Base-by-base conservation (phyloP, 2,113 vertebrate genomes). In the Nyctereutes procyonoides region DNA sequence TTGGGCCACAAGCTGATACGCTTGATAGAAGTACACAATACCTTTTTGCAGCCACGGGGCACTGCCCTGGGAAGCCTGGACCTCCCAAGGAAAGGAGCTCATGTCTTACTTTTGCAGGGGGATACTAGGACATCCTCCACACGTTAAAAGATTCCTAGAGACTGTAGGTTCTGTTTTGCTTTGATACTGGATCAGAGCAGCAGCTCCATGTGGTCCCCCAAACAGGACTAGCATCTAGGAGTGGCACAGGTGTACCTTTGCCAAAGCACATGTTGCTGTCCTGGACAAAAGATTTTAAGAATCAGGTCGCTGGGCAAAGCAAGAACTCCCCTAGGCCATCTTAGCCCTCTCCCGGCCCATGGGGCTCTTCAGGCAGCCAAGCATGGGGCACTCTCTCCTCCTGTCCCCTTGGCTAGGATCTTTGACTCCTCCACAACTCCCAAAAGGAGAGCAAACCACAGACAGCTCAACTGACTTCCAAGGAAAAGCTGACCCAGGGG, bases 401-500 rank as follows among this genome's bases (percentile, higher is more conserved):
- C n/a, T 8, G 10, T 67, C 53, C 65, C 67, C 19, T 35, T 83
- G 77, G 38, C 51, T 53, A 84, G 85, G 51, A 88, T 65, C 35
- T 79, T 51, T 69, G 88, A 88, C 53, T 92, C 30, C 76, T 79
- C 58, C 80, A n/a, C 48, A 53, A 81, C 8, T 19, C 82, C 65
- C 32, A 8, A 79, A 81, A 79, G 81, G n/a, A 67, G 5, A 55
- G 4, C 53, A 81, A 73, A 81, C 10, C 71, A 81, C 80, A 86
- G 65, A 63, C 24, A 82, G 30, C 43, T 80, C 8, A 2, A 62
- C 73, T 30, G 38, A 86, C 80, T 51, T 93, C 56, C 80, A 85
- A 88, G 90, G 48, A 88, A 96, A 90, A 55, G n/a, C 20, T 90
- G 80, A 73, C 77, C 63, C 14, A 62, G 67, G 51, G 67, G 53